phyloP scores from a whole-genome alignment of 2,888 invertebrate species.

The Trichopria drosophilae region DNA sequence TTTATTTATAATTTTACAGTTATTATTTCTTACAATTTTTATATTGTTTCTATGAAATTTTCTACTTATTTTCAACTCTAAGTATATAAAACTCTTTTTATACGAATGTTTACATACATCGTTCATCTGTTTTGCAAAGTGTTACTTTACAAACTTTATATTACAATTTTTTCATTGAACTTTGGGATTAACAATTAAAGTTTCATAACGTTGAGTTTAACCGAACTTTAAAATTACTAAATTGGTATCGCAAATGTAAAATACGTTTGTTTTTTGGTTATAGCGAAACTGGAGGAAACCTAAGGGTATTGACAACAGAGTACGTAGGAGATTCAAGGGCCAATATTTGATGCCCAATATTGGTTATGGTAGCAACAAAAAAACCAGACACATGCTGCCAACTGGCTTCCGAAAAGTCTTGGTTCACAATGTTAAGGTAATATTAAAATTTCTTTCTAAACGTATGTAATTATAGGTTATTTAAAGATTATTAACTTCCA shows the following conservation, averaged over 20 bases:
- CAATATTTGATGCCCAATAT: conserved; percentile 99
- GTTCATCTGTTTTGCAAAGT: too few species aligned
- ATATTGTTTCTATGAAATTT: neutral
- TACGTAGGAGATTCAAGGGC: conserved; percentile 98
- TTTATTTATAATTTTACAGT: neutral
- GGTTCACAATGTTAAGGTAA: conserved; percentile 82
- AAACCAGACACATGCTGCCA: conserved; percentile 94
- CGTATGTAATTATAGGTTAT: too few species aligned
- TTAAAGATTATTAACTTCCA: too few species aligned
- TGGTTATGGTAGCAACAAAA: conserved; percentile 95
- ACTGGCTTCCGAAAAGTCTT: conserved; percentile 97
- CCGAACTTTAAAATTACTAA: too few species aligned
- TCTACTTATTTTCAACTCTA: conserved; percentile 5
- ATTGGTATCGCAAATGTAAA: too few species aligned
- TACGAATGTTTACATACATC: too few species aligned
- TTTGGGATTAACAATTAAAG: too few species aligned
- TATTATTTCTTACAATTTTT: neutral
- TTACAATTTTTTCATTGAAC: too few species aligned
- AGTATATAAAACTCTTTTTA: neutral
- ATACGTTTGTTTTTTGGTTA: conserved; percentile 26
- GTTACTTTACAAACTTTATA: too few species aligned
- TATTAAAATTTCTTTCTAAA: conserved; percentile 33
- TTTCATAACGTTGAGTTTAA: too few species aligned
- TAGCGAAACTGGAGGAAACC: conserved; percentile 99
- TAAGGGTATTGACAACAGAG: conserved; percentile 99